Base-by-base conservation (phyloP, 2,888 invertebrate species). In the Clanis bilineata region DNA sequence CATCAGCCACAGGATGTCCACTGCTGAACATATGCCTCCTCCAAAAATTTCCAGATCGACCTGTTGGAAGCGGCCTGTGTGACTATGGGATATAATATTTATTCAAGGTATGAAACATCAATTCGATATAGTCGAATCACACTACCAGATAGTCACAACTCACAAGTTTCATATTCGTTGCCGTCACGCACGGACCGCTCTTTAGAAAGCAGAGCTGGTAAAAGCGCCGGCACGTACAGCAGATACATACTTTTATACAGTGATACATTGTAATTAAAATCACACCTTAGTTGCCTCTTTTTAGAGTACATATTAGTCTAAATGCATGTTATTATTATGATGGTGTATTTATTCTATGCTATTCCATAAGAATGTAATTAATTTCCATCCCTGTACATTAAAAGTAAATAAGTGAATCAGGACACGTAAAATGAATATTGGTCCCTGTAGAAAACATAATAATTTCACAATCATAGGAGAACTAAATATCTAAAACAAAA, bases 201-300 rank as follows among this genome's bases (percentile, higher is more conserved):
- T 51, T 51, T 51, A 51, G 51, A 51, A 51, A 51, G 51, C 51
- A 51, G 47, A 47, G 51, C 28, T 5, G 18, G 51, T 51, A 51
- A 51, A 32, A 51, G 51, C 32, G 51, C 28, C 18, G 32, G 51
- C 32, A 51, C 32, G 51, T 51, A 51, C 32, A 18, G 18, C 9
- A 32, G 18, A 51, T 51, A 32, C 51, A 4, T 32, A 51, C 18
- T 51, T 32, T 18, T 47, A 25, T 28, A 51, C 18, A 51, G 9
- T 15, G 18, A 51, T 9, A 18, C 15, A 47, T 6, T 28, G 7
- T 47, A 7, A 51, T 32, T 18, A 10, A 51, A 51, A 32, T 18
- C 10, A 18, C 9, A 51, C 28, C 32, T 28, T 18, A 32, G 9
- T 9, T 10, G 10, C 18, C 28, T 28, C 10, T 10, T 4, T 18